Evolutionary conservation across 2,797 vertebrate species (phyloP).

Genomic region (Danio jaintianensis): DNA sequence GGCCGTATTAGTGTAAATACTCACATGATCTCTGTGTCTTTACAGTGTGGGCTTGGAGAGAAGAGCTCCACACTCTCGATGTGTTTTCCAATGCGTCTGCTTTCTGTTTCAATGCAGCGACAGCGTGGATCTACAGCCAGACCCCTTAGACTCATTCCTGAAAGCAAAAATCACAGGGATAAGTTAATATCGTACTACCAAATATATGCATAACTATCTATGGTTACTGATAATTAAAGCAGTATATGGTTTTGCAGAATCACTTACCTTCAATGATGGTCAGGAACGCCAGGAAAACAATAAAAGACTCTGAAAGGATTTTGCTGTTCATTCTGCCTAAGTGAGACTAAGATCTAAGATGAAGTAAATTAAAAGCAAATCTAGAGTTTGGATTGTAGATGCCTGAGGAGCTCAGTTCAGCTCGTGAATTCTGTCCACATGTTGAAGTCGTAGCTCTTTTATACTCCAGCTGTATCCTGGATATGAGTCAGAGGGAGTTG

Average conservation of each 20-base stretch:
- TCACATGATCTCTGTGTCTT: conserved; percentile 65
- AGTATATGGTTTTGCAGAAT: not conserved
- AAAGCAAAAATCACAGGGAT: conserved; percentile 7
- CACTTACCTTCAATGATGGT: conserved; percentile 40
- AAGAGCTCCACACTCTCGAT: conserved; percentile 61
- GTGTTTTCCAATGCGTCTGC: conserved; percentile 53
- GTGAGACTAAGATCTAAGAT: not conserved
- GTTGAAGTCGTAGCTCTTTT: conserved; percentile 26
- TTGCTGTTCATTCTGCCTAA: conserved; percentile 48
- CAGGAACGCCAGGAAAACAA: conserved; percentile 42
- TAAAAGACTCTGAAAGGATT: conserved; percentile 22
- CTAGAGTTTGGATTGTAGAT: not conserved
- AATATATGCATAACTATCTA: not conserved
- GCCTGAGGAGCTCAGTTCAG: not conserved
- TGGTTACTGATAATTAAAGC: not conserved
- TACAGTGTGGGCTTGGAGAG: conserved; percentile 61
- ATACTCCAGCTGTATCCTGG: conserved; percentile 11
- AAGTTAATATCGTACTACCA: not conserved
- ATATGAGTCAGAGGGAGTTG: conserved; percentile 35
- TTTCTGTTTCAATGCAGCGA: conserved; percentile 63
- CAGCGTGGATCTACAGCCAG: conserved; percentile 59
- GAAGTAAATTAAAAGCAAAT: not conserved
- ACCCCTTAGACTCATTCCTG: conserved; percentile 52
- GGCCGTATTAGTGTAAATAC: not conserved
- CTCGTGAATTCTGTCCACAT: not conserved